Base-by-base conservation (phyloP, 2,888 invertebrate genomes). In the Oxystoma pomonae region DNA sequence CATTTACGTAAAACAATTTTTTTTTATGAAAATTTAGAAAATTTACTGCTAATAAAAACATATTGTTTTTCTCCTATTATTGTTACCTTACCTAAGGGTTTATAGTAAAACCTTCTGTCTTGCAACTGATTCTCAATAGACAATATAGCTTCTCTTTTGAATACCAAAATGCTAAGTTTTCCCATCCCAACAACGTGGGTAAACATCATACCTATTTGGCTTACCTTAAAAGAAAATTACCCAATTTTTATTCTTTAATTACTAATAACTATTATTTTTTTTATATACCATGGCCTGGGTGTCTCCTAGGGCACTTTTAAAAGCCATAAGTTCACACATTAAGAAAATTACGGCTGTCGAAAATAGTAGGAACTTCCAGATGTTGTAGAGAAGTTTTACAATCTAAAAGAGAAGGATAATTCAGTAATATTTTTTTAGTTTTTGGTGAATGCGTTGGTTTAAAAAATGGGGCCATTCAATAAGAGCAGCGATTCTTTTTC, bases 181-280 rank as follows among this genome's bases (percentile, higher is more conserved):
- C 62, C 62, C n/a, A 68, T 65, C 17, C 71, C 72, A 7, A 71
- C 64, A 2, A 69, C 19, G 58, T 73, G 73, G 9, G 70, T 71
- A 7, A 70, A 62, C 60, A 71, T 53, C 70, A 71, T 69, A 20
- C 69, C 70, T 20, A 71, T 67, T 12, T 71, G 69, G 16, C 68
- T 69, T 1, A 69, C 35, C 35, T 35, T 12, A 35, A 35, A 35
- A 35, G 12, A 7, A 35, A 35, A n/a, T n/a, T n/a, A n/a, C n/a
- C n/a, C n/a, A n/a, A n/a, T n/a, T n/a, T n/a, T n/a, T n/a, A n/a
- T n/a, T n/a, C n/a, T n/a, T n/a, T n/a, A n/a, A n/a, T n/a, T n/a
- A n/a, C n/a, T n/a, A n/a, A n/a, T n/a, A n/a, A n/a, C n/a, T n/a
- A n/a, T n/a, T n/a, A n/a, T n/a, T n/a, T n/a, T n/a, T n/a, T n/a